Percentiles rank a stretch among this genome's conserved stretches.
Evolutionary conservation across 35 echinoderm and acorn worm genomes (phyloP).

Genomic region (Heliocidaris erythrogramma): DNA sequence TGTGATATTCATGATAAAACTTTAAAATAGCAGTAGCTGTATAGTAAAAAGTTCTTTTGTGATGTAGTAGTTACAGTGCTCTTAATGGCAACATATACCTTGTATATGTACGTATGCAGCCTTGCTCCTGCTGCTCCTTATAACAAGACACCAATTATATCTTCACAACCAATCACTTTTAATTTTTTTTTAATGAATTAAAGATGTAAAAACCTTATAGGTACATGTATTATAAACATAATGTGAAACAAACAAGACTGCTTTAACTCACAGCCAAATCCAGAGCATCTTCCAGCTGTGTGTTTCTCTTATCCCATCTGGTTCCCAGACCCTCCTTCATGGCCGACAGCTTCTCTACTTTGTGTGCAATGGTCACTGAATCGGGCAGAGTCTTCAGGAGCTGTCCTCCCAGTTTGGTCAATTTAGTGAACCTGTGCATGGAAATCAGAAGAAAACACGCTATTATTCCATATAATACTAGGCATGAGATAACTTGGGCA

Average conservation of each 20-base stretch:
- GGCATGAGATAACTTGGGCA: too few relatives aligned
- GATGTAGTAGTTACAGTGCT: too few relatives aligned
- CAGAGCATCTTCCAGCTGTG: slow-evolving; percentile 79
- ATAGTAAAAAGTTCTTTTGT: too few relatives aligned
- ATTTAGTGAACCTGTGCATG: slow-evolving; percentile 33
- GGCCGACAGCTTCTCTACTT: slow-evolving; percentile 67
- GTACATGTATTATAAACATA: not conserved
- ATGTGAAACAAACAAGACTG: not conserved
- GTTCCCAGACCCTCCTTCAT: slow-evolving; percentile 53
- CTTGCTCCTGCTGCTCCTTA: too few relatives aligned
- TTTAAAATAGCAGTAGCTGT: not conserved
- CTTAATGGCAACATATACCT: too few relatives aligned
- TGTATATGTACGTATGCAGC: too few relatives aligned
- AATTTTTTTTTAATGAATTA: too few relatives aligned
- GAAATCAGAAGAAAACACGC: not conserved
- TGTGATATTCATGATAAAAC: not conserved
- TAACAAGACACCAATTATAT: too few relatives aligned
- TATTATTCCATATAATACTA: not conserved
- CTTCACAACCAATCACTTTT: too few relatives aligned
- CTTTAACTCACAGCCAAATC: slow-evolving; percentile 83
- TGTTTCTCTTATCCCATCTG: slow-evolving; percentile 90
- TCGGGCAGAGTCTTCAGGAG: slow-evolving; percentile 71
- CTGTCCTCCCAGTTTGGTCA: slow-evolving; percentile 52
- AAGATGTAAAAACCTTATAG: too few relatives aligned
- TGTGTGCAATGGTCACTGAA: slow-evolving; percentile 69